Percentiles rank a stretch among this genome's conserved stretches.
phyloP scores from a whole-genome alignment of 2,797 vertebrate species.

The Bradypus variegatus region DNA sequence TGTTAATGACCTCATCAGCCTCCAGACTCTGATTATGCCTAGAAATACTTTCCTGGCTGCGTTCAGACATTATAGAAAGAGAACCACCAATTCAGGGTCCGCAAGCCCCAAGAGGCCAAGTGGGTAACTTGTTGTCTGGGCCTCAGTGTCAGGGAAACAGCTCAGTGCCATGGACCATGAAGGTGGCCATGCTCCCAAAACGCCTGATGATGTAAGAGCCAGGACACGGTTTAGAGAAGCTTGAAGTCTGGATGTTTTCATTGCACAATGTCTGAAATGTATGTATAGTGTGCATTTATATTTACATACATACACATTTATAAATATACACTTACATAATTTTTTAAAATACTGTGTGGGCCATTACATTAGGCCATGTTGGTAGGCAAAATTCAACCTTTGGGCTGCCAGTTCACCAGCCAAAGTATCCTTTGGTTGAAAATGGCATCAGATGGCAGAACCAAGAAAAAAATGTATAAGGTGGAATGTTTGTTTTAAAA shows the following conservation, averaged over 20 bases:
- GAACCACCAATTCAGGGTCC: background rate
- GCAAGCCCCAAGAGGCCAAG: background rate
- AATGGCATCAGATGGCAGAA: background rate
- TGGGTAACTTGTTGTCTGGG: background rate
- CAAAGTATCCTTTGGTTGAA: background rate
- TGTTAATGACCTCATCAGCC: background rate
- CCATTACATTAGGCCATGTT: background rate
- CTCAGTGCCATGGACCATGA: accelerated
- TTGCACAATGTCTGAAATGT: background rate
- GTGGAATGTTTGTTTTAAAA: background rate
- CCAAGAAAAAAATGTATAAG: background rate
- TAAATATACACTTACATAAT: background rate
- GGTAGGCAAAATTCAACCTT: background rate
- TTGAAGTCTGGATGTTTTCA: background rate
- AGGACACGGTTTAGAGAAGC: background rate
- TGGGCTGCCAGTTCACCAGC: background rate
- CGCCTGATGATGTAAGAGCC: background rate
- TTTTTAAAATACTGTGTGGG: background rate
- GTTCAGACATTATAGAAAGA: background rate
- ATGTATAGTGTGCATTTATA: no score
- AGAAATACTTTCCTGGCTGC: background rate
- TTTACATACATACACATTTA: no score
- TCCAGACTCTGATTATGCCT: background rate
- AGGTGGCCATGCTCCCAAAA: background rate
- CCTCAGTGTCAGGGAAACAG: background rate